A percentile compares a stretch with the other conserved stretches of the same genome.
These are phyloP conservation scores for Bombyx mandarina DNA, from an alignment of 1,140 invertebrate species.

Conservation along the genomic window DNA sequence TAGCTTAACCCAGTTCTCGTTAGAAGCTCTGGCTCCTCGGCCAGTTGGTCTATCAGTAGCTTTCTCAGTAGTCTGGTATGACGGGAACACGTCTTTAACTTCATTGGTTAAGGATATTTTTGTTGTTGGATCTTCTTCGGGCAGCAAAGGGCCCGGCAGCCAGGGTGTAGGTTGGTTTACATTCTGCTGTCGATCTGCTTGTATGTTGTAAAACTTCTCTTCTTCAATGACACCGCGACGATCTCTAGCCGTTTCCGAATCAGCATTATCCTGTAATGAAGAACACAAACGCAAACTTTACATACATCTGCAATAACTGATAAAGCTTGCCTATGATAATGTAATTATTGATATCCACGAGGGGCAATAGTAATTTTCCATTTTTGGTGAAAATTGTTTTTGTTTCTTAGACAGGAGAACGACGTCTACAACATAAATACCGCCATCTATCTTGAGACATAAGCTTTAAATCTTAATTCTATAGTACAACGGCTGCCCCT, in stretches of 20 bases:
- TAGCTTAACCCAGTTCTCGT: conserved; percentile 68
- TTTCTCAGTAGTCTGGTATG: conserved; percentile 59
- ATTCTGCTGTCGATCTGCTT: conserved; percentile 32
- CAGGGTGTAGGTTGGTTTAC: conserved; percentile 46
- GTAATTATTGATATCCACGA: background rate
- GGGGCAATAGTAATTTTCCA: no score
- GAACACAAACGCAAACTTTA: background rate
- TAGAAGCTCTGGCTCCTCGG: conserved; percentile 59
- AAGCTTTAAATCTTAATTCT: no score
- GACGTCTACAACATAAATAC: no score
- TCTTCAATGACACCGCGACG: conserved; percentile 63
- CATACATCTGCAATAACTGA: background rate
- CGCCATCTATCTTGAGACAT: no score
- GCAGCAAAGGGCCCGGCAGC: conserved; percentile 47
- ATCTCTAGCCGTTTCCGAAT: conserved; percentile 28
- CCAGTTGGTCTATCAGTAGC: conserved; percentile 62
- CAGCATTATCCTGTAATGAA: conserved; percentile 24
- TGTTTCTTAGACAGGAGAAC: no score
- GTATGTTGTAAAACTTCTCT: conserved; percentile 57
- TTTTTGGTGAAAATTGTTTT: no score
- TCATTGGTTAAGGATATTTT: conserved; percentile 50
- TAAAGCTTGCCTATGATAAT: background rate
- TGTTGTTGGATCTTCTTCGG: conserved; percentile 49
- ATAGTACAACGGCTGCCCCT: no score
- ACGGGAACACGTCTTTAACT: conserved; percentile 29